Percentiles rank a stretch among this genome's conserved stretches.
Evolutionary conservation across 2,888 invertebrate genomes (phyloP).

Genomic region (Drosophila pullipes): DNA sequence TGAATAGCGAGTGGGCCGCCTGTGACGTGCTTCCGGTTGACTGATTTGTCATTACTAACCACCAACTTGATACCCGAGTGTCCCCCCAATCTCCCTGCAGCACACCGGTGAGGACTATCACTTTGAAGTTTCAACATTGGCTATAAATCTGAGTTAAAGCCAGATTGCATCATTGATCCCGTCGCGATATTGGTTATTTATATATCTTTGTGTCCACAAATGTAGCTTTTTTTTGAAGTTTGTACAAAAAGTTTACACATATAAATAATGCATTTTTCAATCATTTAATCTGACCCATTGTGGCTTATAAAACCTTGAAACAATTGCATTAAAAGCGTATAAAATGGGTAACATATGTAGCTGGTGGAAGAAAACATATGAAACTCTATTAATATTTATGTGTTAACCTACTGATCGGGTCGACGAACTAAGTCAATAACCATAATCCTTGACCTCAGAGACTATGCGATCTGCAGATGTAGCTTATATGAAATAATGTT

Average conservation of each 20-base stretch:
- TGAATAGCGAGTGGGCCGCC: slow-evolving; percentile 50
- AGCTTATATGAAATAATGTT: neutral
- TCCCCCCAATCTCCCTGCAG: neutral
- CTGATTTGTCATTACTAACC: slow-evolving; percentile 32
- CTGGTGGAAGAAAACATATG: neutral
- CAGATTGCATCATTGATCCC: neutral
- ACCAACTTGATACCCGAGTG: slow-evolving; percentile 27
- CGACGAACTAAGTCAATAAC: neutral
- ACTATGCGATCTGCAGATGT: neutral
- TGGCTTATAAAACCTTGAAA: neutral
- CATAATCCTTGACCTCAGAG: neutral
- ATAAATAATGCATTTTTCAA: neutral
- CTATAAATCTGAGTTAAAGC: neutral
- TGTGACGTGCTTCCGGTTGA: slow-evolving; percentile 68
- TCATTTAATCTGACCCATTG: neutral
- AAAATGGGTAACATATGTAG: neutral
- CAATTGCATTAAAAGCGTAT: neutral
- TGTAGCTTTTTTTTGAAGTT: neutral
- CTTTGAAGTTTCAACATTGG: slow-evolving; percentile 3
- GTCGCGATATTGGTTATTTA: neutral
- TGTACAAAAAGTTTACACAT: neutral
- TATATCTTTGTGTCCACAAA: neutral
- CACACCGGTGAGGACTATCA: slow-evolving; percentile 1
- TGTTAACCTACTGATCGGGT: neutral
- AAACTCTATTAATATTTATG: neutral